phyloP scores from a whole-genome alignment of 2,888 invertebrate genomes.

The Archips xylosteana region DNA sequence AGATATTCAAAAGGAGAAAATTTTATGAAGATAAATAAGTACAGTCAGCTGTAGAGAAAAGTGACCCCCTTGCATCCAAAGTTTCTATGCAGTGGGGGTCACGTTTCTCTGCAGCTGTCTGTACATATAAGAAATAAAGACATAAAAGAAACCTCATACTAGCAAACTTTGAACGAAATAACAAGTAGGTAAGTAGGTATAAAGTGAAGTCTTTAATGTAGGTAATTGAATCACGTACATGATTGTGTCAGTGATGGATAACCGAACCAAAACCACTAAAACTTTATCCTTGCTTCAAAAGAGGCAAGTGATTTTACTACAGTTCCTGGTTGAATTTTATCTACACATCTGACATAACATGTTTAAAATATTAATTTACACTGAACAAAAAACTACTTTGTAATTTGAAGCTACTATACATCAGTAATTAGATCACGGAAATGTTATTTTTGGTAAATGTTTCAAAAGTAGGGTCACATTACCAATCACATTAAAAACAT shows the following conservation, averaged over 20 bases:
- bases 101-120: too few relatives aligned
- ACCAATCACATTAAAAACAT: constrained; percentile 6
- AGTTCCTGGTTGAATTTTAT: not conserved
- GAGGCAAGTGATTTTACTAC: not conserved
- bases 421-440: constrained; percentile 43
- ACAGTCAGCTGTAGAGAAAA: too few relatives aligned
- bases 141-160: not conserved
- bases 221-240: constrained; percentile 13
- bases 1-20: too few relatives aligned
- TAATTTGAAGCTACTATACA: constrained; percentile 3
- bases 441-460: constrained; percentile 20
- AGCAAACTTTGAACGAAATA: not conserved
- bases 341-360: not conserved
- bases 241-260: constrained; percentile 3
- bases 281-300: constrained; percentile 3
- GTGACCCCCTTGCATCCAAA: too few relatives aligned
- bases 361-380: not conserved
- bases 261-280: not conserved
- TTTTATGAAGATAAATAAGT: too few relatives aligned
- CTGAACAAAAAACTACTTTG: constrained; percentile 6
- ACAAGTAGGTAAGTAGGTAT: not conserved
- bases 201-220: not conserved
- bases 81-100: too few relatives aligned
- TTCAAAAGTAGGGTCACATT: constrained; percentile 2
- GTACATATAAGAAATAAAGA: not conserved